These are phyloP conservation scores for Cylas formicarius DNA, from an alignment of 1,140 invertebrate genomes.

Conservation along the genomic window DNA sequence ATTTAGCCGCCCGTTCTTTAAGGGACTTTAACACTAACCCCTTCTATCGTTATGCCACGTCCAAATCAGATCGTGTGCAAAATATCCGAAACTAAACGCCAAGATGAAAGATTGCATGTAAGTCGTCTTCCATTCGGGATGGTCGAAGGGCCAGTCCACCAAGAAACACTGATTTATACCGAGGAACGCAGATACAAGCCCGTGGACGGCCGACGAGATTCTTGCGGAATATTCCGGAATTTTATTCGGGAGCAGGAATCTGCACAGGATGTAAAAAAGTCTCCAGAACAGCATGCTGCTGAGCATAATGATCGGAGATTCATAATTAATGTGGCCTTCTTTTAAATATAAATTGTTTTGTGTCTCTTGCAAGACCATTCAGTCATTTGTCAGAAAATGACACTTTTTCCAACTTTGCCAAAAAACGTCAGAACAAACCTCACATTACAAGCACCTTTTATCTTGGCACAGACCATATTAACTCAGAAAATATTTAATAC, in stretches of 20 bases:
- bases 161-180: constrained; percentile 44
- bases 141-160: constrained; percentile 28
- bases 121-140: constrained; percentile 29
- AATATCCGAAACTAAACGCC: constrained; percentile 47
- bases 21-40: constrained; percentile 34
- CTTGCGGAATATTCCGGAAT: constrained; percentile 44
- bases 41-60: constrained; percentile 41
- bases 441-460: too few species aligned
- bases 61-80: constrained; percentile 52
- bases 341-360: constrained; percentile 11
- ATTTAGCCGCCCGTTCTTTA: too few species aligned
- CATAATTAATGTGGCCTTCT: constrained; percentile 19
- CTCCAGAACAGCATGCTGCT: constrained; percentile 20
- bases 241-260: constrained; percentile 18
- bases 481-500: too few species aligned
- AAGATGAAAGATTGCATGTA: constrained; percentile 28
- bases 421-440: too few species aligned
- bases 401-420: too few species aligned
- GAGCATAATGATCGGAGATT: constrained; percentile 16
- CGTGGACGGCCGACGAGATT: constrained; percentile 43
- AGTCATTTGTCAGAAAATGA: too few species aligned
- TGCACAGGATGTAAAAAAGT: constrained; percentile 13
- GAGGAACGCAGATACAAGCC: constrained; percentile 37
- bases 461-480: too few species aligned
- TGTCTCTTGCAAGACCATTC: too few species aligned